Percentiles rank a stretch among this genome's conserved stretches.
phyloP scores from a whole-genome alignment of 30 jellyfish, hydroid and myxozoan genomes.

The Aurelia sp. region DNA sequence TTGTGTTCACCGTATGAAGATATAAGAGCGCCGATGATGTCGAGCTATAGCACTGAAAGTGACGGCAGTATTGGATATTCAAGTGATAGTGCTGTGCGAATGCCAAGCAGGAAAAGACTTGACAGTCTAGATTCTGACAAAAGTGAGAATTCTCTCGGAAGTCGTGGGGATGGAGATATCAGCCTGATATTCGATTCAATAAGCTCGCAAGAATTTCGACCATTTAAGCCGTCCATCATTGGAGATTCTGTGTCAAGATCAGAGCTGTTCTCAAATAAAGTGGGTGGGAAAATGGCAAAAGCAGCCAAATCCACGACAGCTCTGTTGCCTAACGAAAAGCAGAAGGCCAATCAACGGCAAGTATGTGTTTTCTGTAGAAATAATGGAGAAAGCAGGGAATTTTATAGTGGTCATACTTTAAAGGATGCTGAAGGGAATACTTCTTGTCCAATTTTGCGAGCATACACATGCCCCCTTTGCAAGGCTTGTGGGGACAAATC shows the following conservation, averaged over 20 bases:
- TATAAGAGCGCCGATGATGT: no score
- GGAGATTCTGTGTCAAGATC: constrained; percentile 71
- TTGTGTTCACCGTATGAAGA: constrained; percentile 39
- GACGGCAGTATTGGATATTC: constrained; percentile 25
- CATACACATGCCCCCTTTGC: constrained; percentile 99
- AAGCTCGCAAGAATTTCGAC: constrained; percentile 48
- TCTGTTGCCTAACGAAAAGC: constrained; percentile 44
- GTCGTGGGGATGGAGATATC: constrained; percentile 86
- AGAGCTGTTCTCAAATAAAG: constrained; percentile 41
- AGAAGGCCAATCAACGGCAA: constrained; percentile 72
- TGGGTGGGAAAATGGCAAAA: constrained; percentile 46
- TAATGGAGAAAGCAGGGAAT: constrained; percentile 96
- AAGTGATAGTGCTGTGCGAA: constrained; percentile 25
- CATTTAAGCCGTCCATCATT: constrained; percentile 66
- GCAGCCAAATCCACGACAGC: constrained; percentile 20
- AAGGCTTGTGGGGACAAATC: constrained; percentile 96
- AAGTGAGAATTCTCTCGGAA: constrained; percentile 80
- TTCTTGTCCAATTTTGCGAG: constrained; percentile 95
- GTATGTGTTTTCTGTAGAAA: constrained; percentile 98
- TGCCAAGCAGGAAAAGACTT: constrained; percentile 82
- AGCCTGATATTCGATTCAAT: constrained; percentile 61
- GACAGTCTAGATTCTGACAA: constrained; percentile 96
- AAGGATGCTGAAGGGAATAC: constrained; percentile 98
- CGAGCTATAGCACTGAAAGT: neutral
- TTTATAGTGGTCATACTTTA: constrained; percentile 95